phyloP scores from a whole-genome alignment of 2,797 vertebrate species.

The Sebastes kiyomatsui region DNA sequence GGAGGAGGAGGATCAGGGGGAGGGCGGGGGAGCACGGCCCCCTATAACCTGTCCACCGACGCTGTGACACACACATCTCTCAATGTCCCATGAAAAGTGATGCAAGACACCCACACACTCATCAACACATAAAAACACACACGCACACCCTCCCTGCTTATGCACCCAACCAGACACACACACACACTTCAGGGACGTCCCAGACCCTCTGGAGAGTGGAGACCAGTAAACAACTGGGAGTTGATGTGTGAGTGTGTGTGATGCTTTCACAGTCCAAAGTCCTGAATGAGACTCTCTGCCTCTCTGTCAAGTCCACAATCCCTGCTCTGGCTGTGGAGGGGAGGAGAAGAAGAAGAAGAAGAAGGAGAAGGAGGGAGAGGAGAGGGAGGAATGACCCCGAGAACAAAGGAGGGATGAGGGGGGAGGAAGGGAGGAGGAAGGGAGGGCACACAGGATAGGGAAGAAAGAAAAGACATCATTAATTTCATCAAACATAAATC shows the following conservation, averaged over 20 bases:
- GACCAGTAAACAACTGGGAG: constrained; percentile 3
- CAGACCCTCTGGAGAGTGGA: constrained; percentile 2
- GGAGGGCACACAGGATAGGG: neutral
- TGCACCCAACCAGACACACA: constrained; percentile 33
- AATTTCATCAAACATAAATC: constrained; percentile 52
- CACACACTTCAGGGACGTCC: constrained; percentile 27
- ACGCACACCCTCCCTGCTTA: constrained; percentile 13
- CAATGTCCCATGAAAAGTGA: constrained; percentile 73
- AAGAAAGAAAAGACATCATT: constrained; percentile 29
- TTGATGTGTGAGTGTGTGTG: constrained; percentile 1
- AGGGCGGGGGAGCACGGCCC: constrained; percentile 34
- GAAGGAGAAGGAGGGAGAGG: neutral
- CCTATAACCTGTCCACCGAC: constrained; percentile 55
- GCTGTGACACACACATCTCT: constrained; percentile 72
- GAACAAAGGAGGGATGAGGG: constrained; percentile 41
- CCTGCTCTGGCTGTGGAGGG: neutral
- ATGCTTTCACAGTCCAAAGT: neutral
- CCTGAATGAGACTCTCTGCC: neutral
- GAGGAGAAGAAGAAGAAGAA: neutral
- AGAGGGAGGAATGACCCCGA: constrained; percentile 6
- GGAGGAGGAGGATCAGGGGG: constrained; percentile 39
- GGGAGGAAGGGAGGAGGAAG: neutral
- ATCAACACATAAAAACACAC: constrained; percentile 48
- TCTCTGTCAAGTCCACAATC: neutral
- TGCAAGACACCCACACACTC: constrained; percentile 52